Conservation (phyloP, 2,797 vertebrate species). For the Acridotheres tristis region DNA sequence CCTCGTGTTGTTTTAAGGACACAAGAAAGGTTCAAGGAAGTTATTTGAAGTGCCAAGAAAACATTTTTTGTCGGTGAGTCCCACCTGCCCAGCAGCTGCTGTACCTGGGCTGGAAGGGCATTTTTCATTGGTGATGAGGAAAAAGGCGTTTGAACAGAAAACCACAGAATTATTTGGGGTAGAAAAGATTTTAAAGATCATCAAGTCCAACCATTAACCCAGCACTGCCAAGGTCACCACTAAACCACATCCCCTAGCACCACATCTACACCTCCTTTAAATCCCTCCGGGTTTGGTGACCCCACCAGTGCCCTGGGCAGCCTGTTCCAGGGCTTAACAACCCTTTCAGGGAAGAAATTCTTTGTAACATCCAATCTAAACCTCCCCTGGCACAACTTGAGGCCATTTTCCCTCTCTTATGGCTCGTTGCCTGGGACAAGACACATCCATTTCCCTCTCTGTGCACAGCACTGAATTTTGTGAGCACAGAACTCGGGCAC, state of each 20-base stretch:
- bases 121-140: not conserved
- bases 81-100: not conserved
- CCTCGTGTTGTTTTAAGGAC: not conserved
- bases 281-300: not conserved
- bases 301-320: not conserved
- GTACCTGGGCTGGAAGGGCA: not conserved
- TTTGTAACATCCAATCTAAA: not conserved
- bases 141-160: not conserved
- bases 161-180: not conserved
- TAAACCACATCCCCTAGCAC: not conserved
- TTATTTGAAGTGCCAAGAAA: not conserved
- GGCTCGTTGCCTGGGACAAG: not conserved
- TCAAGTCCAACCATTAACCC: not conserved
- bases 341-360: not conserved
- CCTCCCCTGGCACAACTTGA: not conserved
- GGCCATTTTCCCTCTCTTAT: not conserved
- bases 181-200: not conserved
- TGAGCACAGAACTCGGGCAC: fast-evolving
- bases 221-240: not conserved
- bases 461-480: not conserved
- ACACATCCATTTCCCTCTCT: not conserved
- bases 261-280: not conserved
- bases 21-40: not conserved
- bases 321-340: not conserved
- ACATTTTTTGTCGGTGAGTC: not conserved